Evolutionary conservation across 2,888 invertebrate genomes (phyloP), one percentile per base, ranked within the genome.

Genomic region (Drosophila subsilvestris): DNA sequence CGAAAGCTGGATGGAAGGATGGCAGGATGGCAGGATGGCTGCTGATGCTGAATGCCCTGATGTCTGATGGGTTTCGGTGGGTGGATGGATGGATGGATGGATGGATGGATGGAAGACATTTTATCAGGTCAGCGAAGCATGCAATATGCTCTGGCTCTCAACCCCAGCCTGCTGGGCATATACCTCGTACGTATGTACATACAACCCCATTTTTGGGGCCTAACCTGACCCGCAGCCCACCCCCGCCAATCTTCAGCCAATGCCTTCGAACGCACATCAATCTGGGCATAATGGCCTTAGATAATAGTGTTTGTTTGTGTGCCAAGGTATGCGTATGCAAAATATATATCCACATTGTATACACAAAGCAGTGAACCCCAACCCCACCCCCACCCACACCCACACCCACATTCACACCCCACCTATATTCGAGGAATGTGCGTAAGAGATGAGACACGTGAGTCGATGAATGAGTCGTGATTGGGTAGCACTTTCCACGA

Each of bases 221-320:
- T 37, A 37, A 32, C 32, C 14, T 32, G 32, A 32, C 32, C 10
- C 12, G n/a, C 9, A 42, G 22, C 12, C 55, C 54, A 48, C 18
- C 14, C 55, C 37, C 37, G n/a, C n/a, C n/a, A n/a, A 37, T 2
- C 37, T 6, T 6, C 37, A 55, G 55, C 54, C 54, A 54, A 60
- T 62, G 72, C 51, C 66, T 67, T 67, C 37, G 84, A 78, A 71
- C 78, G 74, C 82, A 82, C 85, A 82, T 82, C 82, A 82, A 82
- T 82, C 82, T 80, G 81, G 74, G 71, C 85, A 82, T 82, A 82
- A 82, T 82, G 78, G 78, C 74, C 70, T 49, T 82, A 66, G 86
- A 82, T 80, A 82, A 85, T 82, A 82, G 86, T 85, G 76, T 80
- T 85, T 80, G 80, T 76, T 78, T 79, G 85, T 79, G 69, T 79